Evolutionary conservation across 1,140 invertebrate species (phyloP).

Genomic region (Drosophila parabipectinata): DNA sequence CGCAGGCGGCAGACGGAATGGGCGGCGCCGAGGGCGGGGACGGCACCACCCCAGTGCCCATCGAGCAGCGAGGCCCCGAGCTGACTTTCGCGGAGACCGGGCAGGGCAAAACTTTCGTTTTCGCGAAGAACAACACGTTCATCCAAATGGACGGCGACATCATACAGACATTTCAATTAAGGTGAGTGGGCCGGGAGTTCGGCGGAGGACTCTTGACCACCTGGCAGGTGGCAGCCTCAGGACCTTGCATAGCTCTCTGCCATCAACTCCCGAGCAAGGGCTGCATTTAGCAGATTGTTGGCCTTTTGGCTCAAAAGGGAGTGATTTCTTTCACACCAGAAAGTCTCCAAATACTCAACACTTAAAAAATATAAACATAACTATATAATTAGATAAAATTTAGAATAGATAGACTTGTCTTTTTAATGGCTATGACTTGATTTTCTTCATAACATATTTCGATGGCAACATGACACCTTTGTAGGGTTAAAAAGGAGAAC

Average conservation of each 20-base stretch:
- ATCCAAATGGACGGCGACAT: slow-evolving; percentile 94
- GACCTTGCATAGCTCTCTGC: slow-evolving; percentile 49
- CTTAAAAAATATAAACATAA: not conserved
- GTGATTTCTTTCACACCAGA: slow-evolving; percentile 41
- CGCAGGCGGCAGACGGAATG: slow-evolving; percentile 49
- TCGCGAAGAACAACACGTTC: slow-evolving; percentile 93
- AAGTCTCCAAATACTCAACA: not conserved
- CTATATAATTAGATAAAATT: not conserved
- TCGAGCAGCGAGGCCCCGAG: slow-evolving; percentile 89
- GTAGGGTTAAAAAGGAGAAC: slow-evolving; percentile 36
- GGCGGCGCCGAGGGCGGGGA: slow-evolving; percentile 38
- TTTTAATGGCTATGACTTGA: not conserved
- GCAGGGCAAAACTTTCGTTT: slow-evolving; percentile 91
- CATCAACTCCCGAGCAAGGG: slow-evolving; percentile 14
- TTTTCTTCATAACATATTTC: not conserved
- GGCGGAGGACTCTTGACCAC: slow-evolving; percentile 11
- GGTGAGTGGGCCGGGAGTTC: slow-evolving; percentile 85
- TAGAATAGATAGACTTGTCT: not conserved
- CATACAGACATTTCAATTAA: slow-evolving; percentile 93
- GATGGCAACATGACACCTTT: not conserved
- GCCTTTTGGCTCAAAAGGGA: slow-evolving; percentile 39
- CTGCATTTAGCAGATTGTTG: slow-evolving; percentile 69
- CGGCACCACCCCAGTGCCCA: slow-evolving; percentile 86
- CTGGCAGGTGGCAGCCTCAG: slow-evolving; percentile 38
- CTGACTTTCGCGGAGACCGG: slow-evolving; percentile 93